Conservation (phyloP, 92 coral and sea anemone genomes). For the Virgularia gustaviana region DNA sequence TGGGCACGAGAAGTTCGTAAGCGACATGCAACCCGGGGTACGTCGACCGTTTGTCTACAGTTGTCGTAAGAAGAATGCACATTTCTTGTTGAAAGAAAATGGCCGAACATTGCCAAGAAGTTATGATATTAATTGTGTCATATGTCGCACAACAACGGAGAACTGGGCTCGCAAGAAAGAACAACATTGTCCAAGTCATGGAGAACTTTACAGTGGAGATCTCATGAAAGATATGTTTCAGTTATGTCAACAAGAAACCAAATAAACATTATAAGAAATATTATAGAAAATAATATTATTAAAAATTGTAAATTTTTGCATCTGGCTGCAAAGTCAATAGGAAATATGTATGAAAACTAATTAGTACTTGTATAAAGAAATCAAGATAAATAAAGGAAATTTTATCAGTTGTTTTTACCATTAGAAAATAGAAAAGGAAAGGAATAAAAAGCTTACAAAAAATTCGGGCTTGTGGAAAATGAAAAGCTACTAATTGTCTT, state of each 20-base stretch:
- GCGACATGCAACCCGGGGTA: constrained; percentile 22
- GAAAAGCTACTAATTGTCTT: too few relatives aligned
- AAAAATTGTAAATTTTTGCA: too few relatives aligned
- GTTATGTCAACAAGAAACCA: constrained; percentile 1
- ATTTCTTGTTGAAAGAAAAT: constrained; percentile 12
- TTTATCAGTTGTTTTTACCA: too few relatives aligned
- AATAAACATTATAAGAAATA: neutral
- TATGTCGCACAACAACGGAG: constrained; percentile 29
- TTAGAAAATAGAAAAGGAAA: too few relatives aligned
- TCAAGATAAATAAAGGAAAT: too few relatives aligned
- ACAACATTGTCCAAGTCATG: constrained; percentile 7
- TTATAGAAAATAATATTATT: too few relatives aligned
- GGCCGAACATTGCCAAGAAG: constrained; percentile 15
- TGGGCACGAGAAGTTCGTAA: constrained; percentile 27
- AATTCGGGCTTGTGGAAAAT: too few relatives aligned
- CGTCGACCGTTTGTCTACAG: constrained; percentile 37
- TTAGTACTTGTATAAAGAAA: too few relatives aligned
- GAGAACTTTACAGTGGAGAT: constrained; percentile 15
- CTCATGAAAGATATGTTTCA: constrained; percentile 35
- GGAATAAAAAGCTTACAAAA: too few relatives aligned
- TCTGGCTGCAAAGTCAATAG: too few relatives aligned
- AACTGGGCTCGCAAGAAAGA: constrained; percentile 41
- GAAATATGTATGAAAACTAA: too few relatives aligned
- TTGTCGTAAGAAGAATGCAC: constrained; percentile 30
- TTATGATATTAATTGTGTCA: constrained; percentile 18